Conservation (phyloP, 1,140 invertebrate species). For the Rhopalosiphum padi region DNA sequence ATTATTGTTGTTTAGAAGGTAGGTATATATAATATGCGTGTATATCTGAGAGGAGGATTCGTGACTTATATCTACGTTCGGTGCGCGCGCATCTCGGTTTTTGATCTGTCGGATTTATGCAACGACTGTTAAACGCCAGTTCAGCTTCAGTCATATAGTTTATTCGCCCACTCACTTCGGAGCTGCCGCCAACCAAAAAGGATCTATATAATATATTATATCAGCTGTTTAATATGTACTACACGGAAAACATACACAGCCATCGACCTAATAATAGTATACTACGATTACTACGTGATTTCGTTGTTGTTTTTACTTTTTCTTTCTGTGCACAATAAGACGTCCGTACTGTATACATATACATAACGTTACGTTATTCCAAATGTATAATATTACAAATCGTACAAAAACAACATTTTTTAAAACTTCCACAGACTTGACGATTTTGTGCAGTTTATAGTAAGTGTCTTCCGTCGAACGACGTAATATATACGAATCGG, state of each 20-base stretch:
- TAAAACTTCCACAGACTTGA: neutral
- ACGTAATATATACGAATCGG: neutral
- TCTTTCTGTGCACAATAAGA: neutral
- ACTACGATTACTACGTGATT: neutral
- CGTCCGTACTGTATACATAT: neutral
- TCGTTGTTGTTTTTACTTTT: conserved; percentile 41
- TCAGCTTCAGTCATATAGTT: neutral
- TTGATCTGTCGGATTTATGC: conserved; percentile 37
- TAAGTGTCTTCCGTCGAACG: neutral
- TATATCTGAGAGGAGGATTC: neutral
- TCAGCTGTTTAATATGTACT: neutral
- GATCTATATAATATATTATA: neutral
- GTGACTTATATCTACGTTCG: conserved; percentile 28
- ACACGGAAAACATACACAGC: neutral
- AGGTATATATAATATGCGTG: neutral
- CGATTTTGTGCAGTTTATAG: neutral
- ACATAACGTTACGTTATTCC: neutral
- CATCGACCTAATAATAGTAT: neutral
- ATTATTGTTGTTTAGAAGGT: conserved; percentile 21
- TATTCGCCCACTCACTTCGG: neutral
- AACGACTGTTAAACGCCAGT: neutral
- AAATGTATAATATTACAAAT: neutral
- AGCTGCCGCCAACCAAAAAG: neutral
- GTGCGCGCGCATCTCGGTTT: conserved; percentile 2
- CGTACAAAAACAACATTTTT: neutral